Conservation (phyloP, 2,113 vertebrate genomes). For the Hippocampus abdominalis region DNA sequence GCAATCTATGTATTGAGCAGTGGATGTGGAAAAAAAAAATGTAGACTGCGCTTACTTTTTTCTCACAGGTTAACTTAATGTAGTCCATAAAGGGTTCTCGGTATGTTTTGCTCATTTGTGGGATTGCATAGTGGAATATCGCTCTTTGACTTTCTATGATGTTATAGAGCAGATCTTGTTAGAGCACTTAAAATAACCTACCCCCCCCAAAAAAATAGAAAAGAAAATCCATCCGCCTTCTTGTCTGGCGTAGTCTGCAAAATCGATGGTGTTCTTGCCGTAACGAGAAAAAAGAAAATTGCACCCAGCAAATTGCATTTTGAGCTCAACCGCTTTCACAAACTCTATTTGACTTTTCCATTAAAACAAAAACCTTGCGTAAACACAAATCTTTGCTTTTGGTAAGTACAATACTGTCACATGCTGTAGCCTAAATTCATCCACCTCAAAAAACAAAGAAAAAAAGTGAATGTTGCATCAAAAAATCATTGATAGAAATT, state of each 20-base stretch:
- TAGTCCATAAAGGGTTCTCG: not conserved
- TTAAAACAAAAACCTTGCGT: not conserved
- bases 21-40: not conserved
- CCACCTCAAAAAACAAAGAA: no score
- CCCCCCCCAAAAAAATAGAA: not conserved
- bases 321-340: not conserved
- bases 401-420: no score
- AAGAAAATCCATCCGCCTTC: not conserved
- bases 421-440: no score
- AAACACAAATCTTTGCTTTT: no score
- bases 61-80: not conserved
- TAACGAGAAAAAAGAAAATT: no score
- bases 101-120: not conserved
- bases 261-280: not conserved
- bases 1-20: not conserved
- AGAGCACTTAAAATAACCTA: not conserved
- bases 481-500: no score
- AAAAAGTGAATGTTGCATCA: no score
- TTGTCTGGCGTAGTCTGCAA: not conserved
- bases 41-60: not conserved
- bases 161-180: not conserved
- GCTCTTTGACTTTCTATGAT: not conserved
- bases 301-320: not conserved
- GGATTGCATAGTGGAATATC: not conserved
- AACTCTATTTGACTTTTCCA: no score